Percentiles rank a stretch among this genome's conserved stretches.
Evolutionary conservation across 2,797 vertebrate genomes (phyloP).

Genomic region (Gastrophryne carolinensis): DNA sequence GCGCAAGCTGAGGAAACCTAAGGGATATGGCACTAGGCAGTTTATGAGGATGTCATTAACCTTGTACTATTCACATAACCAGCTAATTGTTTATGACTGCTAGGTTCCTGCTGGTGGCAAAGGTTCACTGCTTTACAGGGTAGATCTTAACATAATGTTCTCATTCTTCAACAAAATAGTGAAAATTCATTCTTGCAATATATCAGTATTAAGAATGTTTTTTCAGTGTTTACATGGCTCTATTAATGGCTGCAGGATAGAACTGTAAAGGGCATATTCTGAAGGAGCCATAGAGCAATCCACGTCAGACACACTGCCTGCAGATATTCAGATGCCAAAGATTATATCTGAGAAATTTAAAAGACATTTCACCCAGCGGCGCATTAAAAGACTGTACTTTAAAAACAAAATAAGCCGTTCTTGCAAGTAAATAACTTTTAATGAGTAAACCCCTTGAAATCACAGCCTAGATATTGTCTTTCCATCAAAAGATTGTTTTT

Average conservation of each 20-base stretch:
- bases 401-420: too few relatives aligned
- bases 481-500: constrained; percentile 1
- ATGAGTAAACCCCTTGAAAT: too few relatives aligned
- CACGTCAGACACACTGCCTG: neutral
- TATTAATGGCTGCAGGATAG: neutral
- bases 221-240: too few relatives aligned
- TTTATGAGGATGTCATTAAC: constrained; percentile 67
- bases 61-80: constrained; percentile 60
- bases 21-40: constrained; percentile 63
- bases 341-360: neutral
- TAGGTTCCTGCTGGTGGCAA: constrained; percentile 59
- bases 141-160: too few relatives aligned
- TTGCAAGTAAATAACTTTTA: too few relatives aligned
- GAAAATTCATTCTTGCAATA: neutral
- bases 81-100: constrained; percentile 66
- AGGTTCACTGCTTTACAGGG: constrained; percentile 56
- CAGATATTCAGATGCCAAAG: neutral
- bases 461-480: neutral
- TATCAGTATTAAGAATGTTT: too few relatives aligned
- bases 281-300: neutral
- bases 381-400: neutral
- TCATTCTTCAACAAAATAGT: too few relatives aligned
- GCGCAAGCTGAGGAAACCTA: constrained; percentile 58
- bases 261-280: neutral
- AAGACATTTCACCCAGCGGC: neutral